These are phyloP conservation scores for Papilio protenor DNA, from an alignment of 2,888 invertebrate genomes.

Conservation along the genomic window DNA sequence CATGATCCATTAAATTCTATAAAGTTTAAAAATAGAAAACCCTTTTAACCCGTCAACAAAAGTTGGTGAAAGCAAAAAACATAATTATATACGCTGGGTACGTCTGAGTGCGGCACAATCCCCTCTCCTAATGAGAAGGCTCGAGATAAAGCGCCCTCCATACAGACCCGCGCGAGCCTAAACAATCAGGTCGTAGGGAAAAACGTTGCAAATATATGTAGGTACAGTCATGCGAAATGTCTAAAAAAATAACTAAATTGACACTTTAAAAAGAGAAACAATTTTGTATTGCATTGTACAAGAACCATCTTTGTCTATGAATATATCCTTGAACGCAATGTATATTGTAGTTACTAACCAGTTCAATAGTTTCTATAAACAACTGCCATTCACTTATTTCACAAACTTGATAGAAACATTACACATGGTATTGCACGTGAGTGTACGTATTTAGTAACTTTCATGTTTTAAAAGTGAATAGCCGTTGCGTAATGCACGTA, in stretches of 20 bases:
- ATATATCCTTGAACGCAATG: not conserved
- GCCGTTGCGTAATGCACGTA: slow-evolving; percentile 31
- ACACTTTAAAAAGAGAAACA: not conserved
- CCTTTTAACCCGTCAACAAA: slow-evolving; percentile 23
- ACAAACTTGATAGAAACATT: not conserved
- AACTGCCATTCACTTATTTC: not conserved
- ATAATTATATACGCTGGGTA: slow-evolving; percentile 33
- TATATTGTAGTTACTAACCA: not conserved
- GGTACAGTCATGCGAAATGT: not conserved
- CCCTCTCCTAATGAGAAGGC: slow-evolving; percentile 41
- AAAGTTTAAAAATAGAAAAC: slow-evolving; percentile 29
- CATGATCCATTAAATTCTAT: slow-evolving; percentile 12
- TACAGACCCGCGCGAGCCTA: not conserved
- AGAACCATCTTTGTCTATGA: too few species aligned
- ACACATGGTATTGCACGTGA: slow-evolving; percentile 17
- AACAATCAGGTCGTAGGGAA: slow-evolving; percentile 27
- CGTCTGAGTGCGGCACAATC: slow-evolving; percentile 40
- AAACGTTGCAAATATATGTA: not conserved
- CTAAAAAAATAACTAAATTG: not conserved
- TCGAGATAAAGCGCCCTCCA: slow-evolving; percentile 42
- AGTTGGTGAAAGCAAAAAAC: slow-evolving; percentile 36
- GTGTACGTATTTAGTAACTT: slow-evolving; percentile 30
- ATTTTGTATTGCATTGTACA: not conserved
- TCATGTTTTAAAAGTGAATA: slow-evolving; percentile 29
- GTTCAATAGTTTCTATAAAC: not conserved